These are phyloP conservation scores for Drosophila setifemur DNA, from an alignment of 1,140 invertebrate species.

Conservation along the genomic window DNA sequence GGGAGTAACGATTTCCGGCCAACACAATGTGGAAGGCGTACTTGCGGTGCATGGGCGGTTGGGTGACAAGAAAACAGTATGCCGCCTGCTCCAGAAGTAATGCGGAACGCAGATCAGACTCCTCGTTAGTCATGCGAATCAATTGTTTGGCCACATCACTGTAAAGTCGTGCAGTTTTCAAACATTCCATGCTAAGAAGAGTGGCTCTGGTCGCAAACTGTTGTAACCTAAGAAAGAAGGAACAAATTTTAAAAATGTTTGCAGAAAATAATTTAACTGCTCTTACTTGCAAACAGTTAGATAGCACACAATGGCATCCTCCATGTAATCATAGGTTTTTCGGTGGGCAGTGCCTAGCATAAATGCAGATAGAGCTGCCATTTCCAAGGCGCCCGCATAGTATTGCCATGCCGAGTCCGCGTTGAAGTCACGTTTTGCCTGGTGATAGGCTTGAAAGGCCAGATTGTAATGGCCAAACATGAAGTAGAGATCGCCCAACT, in stretches of 20 bases:
- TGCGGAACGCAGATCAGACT: constrained; percentile 94
- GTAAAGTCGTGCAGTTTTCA: constrained; percentile 89
- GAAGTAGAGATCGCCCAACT: constrained; percentile 97
- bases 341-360: constrained; percentile 91
- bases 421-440: constrained; percentile 97
- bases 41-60: constrained; percentile 91
- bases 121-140: constrained; percentile 97
- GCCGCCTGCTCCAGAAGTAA: constrained; percentile 97
- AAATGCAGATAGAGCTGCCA: constrained; percentile 96
- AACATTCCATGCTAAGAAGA: constrained; percentile 92
- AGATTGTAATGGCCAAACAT: constrained; percentile 97
- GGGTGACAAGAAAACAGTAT: constrained; percentile 92
- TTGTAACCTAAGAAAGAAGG: constrained; percentile 85
- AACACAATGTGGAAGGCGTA: constrained; percentile 99
- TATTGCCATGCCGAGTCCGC: constrained; percentile 98
- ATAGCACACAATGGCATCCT: constrained; percentile 95
- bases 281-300: constrained; percentile 93
- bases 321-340: constrained; percentile 95
- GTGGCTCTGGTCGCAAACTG: constrained; percentile 96
- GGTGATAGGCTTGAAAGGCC: constrained; percentile 96
- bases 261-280: neutral
- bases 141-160: constrained; percentile 96
- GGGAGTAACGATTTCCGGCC: constrained; percentile 95
- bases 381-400: constrained; percentile 97
- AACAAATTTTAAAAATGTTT: neutral